Evolutionary conservation across 64 coral and sea anemone genomes (phyloP), one percentile per base, ranked within the genome.

Genomic region (Actinia equina): DNA sequence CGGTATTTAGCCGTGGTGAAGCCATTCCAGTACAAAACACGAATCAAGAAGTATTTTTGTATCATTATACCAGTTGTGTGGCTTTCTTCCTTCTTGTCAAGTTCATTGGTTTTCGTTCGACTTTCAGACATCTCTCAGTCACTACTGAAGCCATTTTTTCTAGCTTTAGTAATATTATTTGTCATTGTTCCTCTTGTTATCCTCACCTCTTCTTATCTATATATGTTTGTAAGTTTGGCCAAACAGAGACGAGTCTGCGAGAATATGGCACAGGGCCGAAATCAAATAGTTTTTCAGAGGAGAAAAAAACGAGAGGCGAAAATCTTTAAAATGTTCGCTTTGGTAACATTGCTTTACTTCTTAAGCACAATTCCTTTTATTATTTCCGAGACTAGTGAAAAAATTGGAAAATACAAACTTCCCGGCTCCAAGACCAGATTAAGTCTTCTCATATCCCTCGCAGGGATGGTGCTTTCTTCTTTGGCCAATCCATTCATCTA

Each of bases 401-500:
- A 30, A 14, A 77, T 79, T 18, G 64, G 44, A 7, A 22, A 77
- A 26, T 91, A 79, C 44, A 16, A 17, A 43, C 41, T 79, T 6
- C 41, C 77, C 2, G 77, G 77, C 12, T 37, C 4, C 5, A 41
- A 15, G 2, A 13, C 8, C 10, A 79, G 84, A 30, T 23, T 86
- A 0, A 63, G 59, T 27, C 51, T 87, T 57, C 9, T 17, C 5
- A 43, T 79, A 44, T 41, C 17, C 23, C 0, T 79, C 9, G 41
- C 41, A 12, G 44, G 77, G 22, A 9, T 27, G 26, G 27, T 79
- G 12, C 17, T 44, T 5, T 70, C 83, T 22, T 91, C 89, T 43
- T 56, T 91, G 45, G 84, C 81, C 2, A 91, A 91, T 44, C 89
- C 89, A 52, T 52, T 91, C 7, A 60, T 91, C 44, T 91, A 91